Evolutionary conservation across 1,140 invertebrate genomes (phyloP).

Genomic region (Heliconius hermathena): DNA sequence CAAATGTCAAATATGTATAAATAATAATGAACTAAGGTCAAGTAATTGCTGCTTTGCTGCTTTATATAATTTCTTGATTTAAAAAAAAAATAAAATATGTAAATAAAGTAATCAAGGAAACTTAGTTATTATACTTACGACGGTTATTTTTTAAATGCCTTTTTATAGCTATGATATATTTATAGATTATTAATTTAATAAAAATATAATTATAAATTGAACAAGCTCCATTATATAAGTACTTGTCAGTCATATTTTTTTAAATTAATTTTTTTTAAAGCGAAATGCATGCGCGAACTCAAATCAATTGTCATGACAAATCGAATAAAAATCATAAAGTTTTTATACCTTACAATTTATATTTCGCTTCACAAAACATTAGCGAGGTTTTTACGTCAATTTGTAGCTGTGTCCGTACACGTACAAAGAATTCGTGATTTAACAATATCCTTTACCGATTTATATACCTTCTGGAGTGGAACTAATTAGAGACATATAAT

Average conservation of each 20-base stretch:
- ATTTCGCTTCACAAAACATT: background rate
- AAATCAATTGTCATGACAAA: conserved; percentile 3
- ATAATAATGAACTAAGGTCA: background rate
- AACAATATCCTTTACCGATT: conserved; percentile 7
- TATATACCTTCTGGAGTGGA: conserved; percentile 4
- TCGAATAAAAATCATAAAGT: background rate
- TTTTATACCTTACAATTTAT: background rate
- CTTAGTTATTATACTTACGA: too few species aligned
- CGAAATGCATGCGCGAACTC: background rate
- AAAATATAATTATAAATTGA: too few species aligned
- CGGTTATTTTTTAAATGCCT: too few species aligned
- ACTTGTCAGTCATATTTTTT: background rate
- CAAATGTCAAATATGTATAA: background rate
- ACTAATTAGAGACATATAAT: background rate
- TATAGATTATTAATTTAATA: too few species aligned
- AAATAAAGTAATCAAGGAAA: too few species aligned
- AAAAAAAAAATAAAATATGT: too few species aligned
- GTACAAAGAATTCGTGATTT: conserved; percentile 1
- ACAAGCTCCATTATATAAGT: too few species aligned
- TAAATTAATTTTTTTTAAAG: background rate
- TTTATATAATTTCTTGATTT: too few species aligned
- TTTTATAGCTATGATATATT: too few species aligned
- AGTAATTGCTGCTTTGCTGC: too few species aligned
- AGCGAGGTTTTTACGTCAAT: conserved; percentile 3
- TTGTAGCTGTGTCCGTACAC: background rate